Evolutionary conservation across 92 coral and sea anemone genomes (phyloP).

Genomic region (Porites rus): DNA sequence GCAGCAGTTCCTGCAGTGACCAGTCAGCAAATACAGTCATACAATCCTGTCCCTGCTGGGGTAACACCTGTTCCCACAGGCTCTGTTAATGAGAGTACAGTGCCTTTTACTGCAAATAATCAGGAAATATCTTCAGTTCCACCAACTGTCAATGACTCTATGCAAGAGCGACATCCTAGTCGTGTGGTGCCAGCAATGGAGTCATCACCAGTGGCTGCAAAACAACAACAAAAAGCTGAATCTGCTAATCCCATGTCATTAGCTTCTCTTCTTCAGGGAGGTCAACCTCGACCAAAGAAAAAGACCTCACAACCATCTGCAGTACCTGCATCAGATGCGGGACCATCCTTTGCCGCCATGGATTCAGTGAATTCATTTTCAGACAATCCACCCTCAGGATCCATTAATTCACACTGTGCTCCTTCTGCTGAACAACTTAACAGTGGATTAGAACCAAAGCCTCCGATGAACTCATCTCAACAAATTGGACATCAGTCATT

Average conservation of each 20-base stretch:
- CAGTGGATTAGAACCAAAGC: neutral
- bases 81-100: too few species aligned
- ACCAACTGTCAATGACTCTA: neutral
- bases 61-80: too few species aligned
- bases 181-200: neutral
- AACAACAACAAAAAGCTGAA: neutral
- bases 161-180: neutral
- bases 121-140: neutral
- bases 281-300: constrained; percentile 1
- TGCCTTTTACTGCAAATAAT: neutral
- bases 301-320: constrained; percentile 16
- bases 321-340: neutral
- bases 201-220: neutral
- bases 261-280: constrained; percentile 37
- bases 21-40: too few species aligned
- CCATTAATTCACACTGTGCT: neutral
- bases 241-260: constrained; percentile 1
- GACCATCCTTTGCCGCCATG: neutral
- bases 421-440: neutral
- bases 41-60: too few species aligned
- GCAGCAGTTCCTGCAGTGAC: too few species aligned
- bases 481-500: constrained; percentile 2
- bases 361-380: neutral
- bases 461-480: neutral
- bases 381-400: neutral